A percentile compares a stretch with the other conserved stretches of the same genome.
Evolutionary conservation across 2,797 vertebrate species (phyloP).

Genomic region (Linurgus olivaceus): DNA sequence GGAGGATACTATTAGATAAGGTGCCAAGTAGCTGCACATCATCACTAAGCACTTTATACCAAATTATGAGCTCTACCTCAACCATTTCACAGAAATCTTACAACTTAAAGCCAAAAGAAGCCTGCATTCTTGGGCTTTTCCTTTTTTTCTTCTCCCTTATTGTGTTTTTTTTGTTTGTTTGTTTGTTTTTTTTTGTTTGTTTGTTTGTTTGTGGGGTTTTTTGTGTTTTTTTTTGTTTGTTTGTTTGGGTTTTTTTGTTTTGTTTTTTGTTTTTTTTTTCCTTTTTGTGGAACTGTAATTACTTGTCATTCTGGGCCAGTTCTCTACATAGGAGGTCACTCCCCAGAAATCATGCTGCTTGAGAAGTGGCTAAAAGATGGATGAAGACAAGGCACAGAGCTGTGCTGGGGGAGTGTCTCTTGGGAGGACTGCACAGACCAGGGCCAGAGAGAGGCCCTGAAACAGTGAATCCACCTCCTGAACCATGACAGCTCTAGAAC

Average conservation of each 20-base stretch:
- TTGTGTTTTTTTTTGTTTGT: neutral
- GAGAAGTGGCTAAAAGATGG: neutral
- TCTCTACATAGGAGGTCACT: neutral
- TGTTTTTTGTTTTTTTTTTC: neutral
- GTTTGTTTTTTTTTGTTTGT: neutral
- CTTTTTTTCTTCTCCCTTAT: neutral
- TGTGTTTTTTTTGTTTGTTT: neutral
- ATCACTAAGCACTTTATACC: neutral
- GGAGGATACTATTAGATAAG: neutral
- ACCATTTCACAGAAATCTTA: neutral
- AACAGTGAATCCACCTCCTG: neutral
- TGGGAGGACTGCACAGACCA: neutral
- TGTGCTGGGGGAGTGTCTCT: neutral
- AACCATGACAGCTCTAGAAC: neutral
- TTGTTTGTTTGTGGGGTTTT: fast-evolving
- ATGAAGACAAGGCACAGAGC: neutral
- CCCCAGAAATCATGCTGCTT: neutral
- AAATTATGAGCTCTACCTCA: neutral
- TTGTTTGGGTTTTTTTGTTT: neutral
- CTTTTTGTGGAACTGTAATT: neutral
- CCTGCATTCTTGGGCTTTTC: fast-evolving
- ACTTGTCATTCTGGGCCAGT: neutral
- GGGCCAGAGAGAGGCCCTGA: neutral
- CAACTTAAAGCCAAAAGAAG: neutral
- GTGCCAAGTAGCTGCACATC: neutral